These are phyloP conservation scores for Datnioides undecimradiatus DNA, from an alignment of 2,113 vertebrate genomes.

Conservation along the genomic window DNA sequence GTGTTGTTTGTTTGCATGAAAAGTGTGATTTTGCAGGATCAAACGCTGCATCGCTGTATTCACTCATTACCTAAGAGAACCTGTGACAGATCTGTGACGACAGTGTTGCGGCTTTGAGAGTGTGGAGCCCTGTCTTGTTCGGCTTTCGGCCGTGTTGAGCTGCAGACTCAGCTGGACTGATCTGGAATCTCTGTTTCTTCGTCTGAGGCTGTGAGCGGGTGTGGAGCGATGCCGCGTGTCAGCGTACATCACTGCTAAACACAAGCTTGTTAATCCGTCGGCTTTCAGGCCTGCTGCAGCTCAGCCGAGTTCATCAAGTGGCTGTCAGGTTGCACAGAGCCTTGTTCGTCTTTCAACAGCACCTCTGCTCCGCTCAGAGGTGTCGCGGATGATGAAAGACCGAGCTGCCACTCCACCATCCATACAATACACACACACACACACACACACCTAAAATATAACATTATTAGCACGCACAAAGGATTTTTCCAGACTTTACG, in stretches of 20 bases:
- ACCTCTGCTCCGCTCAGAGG: conserved; percentile 20
- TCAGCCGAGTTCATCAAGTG: conserved; percentile 15
- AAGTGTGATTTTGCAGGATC: too few relatives aligned
- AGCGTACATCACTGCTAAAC: not conserved
- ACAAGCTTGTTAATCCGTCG: not conserved
- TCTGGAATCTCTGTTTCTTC: not conserved
- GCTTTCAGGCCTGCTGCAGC: not conserved
- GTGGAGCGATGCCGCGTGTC: not conserved
- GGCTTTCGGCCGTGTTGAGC: too few relatives aligned
- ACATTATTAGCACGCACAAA: not conserved
- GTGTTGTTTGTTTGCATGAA: too few relatives aligned
- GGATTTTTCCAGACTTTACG: too few relatives aligned
- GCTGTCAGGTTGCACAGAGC: conserved; percentile 15
- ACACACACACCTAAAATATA: not conserved
- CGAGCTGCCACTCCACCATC: conserved; percentile 1
- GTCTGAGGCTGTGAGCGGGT: not conserved
- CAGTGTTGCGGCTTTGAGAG: not conserved
- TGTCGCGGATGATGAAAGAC: conserved; percentile 28
- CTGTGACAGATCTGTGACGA: too few relatives aligned
- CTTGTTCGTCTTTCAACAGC: conserved; percentile 12
- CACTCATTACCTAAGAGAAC: too few relatives aligned
- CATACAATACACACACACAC: conserved; percentile 1
- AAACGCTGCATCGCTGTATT: too few relatives aligned
- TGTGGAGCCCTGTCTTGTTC: not conserved
- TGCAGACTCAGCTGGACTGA: not conserved